phyloP scores from a whole-genome alignment of 2,888 invertebrate species.

The Philereme vetulata region DNA sequence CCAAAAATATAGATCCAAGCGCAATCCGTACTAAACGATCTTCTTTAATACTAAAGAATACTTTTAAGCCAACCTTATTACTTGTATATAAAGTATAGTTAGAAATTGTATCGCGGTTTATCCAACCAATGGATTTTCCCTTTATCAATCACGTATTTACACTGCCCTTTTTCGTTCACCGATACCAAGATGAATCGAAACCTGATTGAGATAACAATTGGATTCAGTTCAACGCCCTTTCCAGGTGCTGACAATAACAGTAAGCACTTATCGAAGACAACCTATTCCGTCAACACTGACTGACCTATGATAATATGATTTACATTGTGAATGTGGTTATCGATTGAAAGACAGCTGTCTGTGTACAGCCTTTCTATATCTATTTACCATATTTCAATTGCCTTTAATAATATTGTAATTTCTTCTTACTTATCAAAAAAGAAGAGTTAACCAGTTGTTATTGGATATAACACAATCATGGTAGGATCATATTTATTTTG shows the following conservation, averaged over 20 bases:
- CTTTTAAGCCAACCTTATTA: too few relatives aligned
- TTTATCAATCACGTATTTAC: conserved; percentile 54
- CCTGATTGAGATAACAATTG: conserved; percentile 51
- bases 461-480: neutral
- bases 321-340: conserved; percentile 57
- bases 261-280: conserved; percentile 50
- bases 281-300: conserved; percentile 69
- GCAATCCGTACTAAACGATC: too few relatives aligned
- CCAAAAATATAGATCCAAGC: too few relatives aligned
- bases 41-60: too few relatives aligned
- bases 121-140: conserved; percentile 6
- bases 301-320: conserved; percentile 75
- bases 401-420: conserved; percentile 20
- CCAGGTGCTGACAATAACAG: conserved; percentile 73
- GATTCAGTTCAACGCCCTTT: conserved; percentile 60
- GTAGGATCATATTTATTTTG: neutral
- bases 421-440: conserved; percentile 6
- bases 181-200: conserved; percentile 57
- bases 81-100: too few relatives aligned
- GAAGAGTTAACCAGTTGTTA: neutral
- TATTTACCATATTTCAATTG: conserved; percentile 15
- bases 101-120: neutral
- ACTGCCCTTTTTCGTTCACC: conserved; percentile 56
- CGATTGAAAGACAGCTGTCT: conserved; percentile 61
- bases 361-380: conserved; percentile 16